These are phyloP conservation scores for Gyps fulvus DNA, from an alignment of 2,113 vertebrate genomes.

Conservation along the genomic window DNA sequence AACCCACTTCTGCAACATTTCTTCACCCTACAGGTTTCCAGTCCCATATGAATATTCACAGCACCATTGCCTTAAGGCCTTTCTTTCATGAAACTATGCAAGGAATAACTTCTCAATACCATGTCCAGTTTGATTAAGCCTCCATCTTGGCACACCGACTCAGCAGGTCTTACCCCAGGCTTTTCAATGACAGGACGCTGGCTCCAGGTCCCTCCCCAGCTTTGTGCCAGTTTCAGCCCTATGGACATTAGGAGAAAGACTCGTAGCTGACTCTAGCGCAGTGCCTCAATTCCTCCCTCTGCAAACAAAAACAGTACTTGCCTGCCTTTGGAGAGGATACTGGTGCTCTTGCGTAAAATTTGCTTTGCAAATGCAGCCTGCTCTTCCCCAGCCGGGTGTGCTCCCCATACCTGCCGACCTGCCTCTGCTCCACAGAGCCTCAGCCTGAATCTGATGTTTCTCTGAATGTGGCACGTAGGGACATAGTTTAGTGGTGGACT, in stretches of 20 bases:
- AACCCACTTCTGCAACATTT: not conserved
- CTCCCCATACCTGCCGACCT: not conserved
- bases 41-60: not conserved
- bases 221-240: not conserved
- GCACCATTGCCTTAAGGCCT: not conserved
- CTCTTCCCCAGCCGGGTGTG: not conserved
- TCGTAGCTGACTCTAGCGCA: fast-evolving
- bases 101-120: not conserved
- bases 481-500: not conserved
- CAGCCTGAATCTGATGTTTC: not conserved
- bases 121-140: fast-evolving
- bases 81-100: not conserved
- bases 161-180: not conserved
- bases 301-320: not conserved
- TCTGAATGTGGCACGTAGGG: not conserved
- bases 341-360: not conserved
- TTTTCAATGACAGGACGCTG: not conserved
- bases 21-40: not conserved
- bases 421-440: not conserved
- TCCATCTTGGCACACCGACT: fast-evolving
- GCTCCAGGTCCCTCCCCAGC: not conserved
- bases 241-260: not conserved
- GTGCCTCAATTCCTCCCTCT: not conserved
- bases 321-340: not conserved
- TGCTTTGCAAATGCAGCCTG: not conserved